These are phyloP conservation scores for Periparus ater DNA, from an alignment of 2,797 vertebrate genomes.

Conservation along the genomic window DNA sequence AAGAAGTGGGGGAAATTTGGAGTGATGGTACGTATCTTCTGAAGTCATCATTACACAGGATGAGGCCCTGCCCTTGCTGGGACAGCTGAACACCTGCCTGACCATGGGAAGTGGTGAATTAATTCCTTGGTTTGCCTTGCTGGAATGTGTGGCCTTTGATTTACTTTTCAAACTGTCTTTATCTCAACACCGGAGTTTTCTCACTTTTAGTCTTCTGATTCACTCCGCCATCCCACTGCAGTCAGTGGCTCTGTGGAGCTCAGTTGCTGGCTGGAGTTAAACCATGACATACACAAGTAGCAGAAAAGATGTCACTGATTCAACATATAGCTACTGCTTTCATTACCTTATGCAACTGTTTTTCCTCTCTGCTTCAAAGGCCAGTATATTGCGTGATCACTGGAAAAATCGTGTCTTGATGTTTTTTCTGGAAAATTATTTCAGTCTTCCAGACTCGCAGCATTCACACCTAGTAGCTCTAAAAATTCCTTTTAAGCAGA, in stretches of 20 bases:
- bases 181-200: background rate
- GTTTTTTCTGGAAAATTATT: background rate
- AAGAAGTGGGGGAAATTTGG: background rate
- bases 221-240: rapidly evolving
- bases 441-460: background rate
- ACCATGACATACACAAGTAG: background rate
- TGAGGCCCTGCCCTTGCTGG: rapidly evolving
- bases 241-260: background rate
- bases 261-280: background rate
- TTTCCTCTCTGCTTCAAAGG: background rate
- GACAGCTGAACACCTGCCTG: background rate
- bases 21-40: background rate
- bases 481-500: background rate
- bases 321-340: background rate
- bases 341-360: background rate
- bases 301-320: background rate
- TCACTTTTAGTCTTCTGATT: background rate
- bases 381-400: background rate
- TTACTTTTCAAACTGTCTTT: background rate
- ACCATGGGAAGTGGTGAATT: background rate
- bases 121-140: background rate
- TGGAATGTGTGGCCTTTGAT: background rate
- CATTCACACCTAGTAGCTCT: background rate
- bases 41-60: rapidly evolving
- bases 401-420: background rate